These are phyloP conservation scores for Macheiramphus alcinus DNA, from an alignment of 2,113 vertebrate genomes.

Conservation along the genomic window DNA sequence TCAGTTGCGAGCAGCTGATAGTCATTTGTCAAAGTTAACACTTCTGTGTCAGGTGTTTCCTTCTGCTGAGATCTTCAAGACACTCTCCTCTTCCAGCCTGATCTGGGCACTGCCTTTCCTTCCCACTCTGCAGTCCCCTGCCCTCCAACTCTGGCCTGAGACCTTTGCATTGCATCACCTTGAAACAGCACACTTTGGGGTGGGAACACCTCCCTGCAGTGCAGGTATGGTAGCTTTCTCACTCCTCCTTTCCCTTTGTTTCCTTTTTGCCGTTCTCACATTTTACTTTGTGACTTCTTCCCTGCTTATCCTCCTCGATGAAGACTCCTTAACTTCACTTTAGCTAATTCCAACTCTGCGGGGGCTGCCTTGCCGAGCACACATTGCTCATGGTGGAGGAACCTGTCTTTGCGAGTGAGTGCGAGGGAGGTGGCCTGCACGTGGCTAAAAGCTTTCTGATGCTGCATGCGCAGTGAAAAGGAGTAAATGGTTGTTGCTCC, in stretches of 20 bases:
- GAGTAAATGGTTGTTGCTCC: background rate
- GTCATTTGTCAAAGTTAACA: background rate
- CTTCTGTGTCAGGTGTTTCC: background rate
- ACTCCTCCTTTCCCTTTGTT: background rate
- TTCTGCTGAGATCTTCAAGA: background rate
- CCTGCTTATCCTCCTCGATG: background rate
- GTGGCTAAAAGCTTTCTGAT: background rate
- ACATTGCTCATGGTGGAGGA: background rate
- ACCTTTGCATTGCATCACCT: background rate
- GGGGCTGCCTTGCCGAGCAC: background rate
- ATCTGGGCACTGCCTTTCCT: background rate
- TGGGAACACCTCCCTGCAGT: background rate
- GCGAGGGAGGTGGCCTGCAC: background rate
- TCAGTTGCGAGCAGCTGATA: background rate
- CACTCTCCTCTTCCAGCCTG: background rate
- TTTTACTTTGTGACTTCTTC: background rate
- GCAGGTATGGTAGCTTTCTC: background rate
- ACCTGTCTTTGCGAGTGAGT: background rate
- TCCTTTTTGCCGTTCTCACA: background rate
- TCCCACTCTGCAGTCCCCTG: background rate
- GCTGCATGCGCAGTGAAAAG: background rate
- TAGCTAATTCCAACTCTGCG: fast-evolving
- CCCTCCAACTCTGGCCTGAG: background rate
- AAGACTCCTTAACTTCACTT: background rate
- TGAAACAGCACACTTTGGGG: background rate